Conservation (phyloP, 2,113 vertebrate species). For the Merops nubicus region DNA sequence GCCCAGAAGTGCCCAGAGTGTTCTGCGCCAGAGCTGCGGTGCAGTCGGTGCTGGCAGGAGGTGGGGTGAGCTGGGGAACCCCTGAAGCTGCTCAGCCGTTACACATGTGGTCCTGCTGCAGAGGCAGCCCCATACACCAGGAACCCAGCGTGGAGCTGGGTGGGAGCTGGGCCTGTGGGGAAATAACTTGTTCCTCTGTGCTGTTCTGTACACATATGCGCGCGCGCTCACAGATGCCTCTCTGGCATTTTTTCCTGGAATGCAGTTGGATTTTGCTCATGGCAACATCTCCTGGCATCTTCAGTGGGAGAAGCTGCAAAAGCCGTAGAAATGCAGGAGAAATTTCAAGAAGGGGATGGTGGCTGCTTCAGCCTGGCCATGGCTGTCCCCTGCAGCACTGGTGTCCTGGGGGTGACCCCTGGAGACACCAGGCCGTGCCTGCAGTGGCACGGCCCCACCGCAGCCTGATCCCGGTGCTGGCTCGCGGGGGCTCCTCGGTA, state of each 20-base stretch:
- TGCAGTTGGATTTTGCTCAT: not conserved
- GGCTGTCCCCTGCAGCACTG: not conserved
- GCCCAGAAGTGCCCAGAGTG: not conserved
- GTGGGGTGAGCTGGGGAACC: not conserved
- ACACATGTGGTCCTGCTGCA: not conserved
- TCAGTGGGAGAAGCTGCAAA: not conserved
- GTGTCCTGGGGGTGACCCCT: not conserved
- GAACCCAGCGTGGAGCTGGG: fast-evolving
- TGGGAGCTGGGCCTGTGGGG: not conserved
- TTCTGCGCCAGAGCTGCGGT: not conserved
- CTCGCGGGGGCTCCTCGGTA: not conserved
- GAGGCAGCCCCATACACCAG: not conserved
- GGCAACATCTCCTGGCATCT: not conserved
- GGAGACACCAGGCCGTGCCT: not conserved
- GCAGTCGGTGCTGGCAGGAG: not conserved
- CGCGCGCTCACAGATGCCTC: fast-evolving
- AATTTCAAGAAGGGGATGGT: not conserved
- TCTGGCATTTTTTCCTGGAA: not conserved
- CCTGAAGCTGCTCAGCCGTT: not conserved
- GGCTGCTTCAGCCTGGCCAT: not conserved
- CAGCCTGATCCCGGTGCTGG: not conserved
- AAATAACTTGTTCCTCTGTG: not conserved
- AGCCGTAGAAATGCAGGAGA: not conserved
- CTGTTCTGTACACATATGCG: not conserved
- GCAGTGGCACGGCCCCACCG: fast-evolving